Base-by-base conservation (phyloP, 2,113 vertebrate species). In the Cheilinus undulatus region DNA sequence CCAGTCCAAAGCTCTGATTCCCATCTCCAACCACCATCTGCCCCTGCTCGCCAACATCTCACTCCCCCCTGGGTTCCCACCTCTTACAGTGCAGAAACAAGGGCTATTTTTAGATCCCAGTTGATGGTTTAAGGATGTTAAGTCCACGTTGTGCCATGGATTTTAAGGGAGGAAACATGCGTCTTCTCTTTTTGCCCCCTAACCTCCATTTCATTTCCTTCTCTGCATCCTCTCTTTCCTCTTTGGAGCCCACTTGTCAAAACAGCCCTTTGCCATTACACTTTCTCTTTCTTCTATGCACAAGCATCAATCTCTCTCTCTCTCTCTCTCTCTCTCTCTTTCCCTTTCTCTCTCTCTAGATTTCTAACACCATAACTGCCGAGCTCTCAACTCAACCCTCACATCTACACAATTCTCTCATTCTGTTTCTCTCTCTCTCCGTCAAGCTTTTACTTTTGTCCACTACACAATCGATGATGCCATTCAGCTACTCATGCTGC, bases 21-120 rank as follows among this genome's bases (percentile, higher is more conserved):
- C 50, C 68, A 67, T 75, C 86, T 72, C 63, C 62, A 71, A 59
- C 64, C 46, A 2, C 80, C 82, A 73, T 68, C 68, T 14, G 20
- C 78, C 82, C 80, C 75, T 50, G 53, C 83, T 84, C 74, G 70
- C 78, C 69, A 80, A 64, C 84, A 79, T 79, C 60, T 73, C 76
- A 9, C 69, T n/a, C 57, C 51, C 78, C 20, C 6, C 40, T 45
- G 42, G 19, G 58, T 76, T 68, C 72, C 77, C 84, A 76, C 51
- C 73, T 71, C 82, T 86, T 62, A 76, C 78, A 80, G 70, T 76
- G 79, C 88, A 78, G 82, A 89, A 89, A 87, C 86, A 52, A 5
- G 76, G 69, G 83, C 80, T 96, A 96, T 97, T 97, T 97, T 96
- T 96, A 96, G 95, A 91, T 80, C 78, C 40, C 82, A 54, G 68